These are phyloP conservation scores for Drosophila nigromelanica DNA, from an alignment of 1,140 invertebrate species.

Conservation along the genomic window DNA sequence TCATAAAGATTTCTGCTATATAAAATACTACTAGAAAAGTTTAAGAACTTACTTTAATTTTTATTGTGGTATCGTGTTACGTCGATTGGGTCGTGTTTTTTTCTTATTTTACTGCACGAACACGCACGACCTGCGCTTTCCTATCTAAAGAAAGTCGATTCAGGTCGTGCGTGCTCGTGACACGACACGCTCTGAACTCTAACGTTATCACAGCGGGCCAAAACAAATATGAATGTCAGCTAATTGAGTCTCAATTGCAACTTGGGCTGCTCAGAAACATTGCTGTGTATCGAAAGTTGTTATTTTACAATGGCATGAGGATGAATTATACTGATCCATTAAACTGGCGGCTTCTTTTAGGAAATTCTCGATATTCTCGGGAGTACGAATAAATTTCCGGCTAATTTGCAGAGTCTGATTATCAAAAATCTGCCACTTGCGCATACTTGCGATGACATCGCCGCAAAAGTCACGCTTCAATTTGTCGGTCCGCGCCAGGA, in stretches of 20 bases:
- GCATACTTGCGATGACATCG: slow-evolving; percentile 46
- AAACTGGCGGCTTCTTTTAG: slow-evolving; percentile 11
- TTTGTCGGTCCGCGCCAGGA: not conserved
- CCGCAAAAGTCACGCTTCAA: slow-evolving; percentile 31
- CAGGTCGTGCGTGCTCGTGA: slow-evolving; percentile 1
- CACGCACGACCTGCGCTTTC: not conserved
- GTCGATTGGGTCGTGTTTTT: not conserved
- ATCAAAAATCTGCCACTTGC: slow-evolving; percentile 42
- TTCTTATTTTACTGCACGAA: not conserved
- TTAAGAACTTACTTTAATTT: not conserved
- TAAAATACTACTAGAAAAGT: too few relatives aligned
- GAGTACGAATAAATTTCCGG: not conserved
- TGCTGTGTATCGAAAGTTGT: not conserved
- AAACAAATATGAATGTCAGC: too few relatives aligned
- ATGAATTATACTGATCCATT: not conserved
- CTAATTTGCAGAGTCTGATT: not conserved
- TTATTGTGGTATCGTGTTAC: not conserved
- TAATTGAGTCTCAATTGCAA: too few relatives aligned
- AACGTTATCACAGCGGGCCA: not conserved
- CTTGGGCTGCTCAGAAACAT: not conserved
- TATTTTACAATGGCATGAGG: slow-evolving; percentile 24
- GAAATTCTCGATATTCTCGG: slow-evolving; percentile 14
- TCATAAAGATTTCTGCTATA: too few relatives aligned
- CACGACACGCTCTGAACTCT: not conserved
- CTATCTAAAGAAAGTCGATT: not conserved